A percentile compares a stretch with the other conserved stretches of the same genome.
phyloP scores from a whole-genome alignment of 2,888 invertebrate genomes.

The Drosophila testacea region DNA sequence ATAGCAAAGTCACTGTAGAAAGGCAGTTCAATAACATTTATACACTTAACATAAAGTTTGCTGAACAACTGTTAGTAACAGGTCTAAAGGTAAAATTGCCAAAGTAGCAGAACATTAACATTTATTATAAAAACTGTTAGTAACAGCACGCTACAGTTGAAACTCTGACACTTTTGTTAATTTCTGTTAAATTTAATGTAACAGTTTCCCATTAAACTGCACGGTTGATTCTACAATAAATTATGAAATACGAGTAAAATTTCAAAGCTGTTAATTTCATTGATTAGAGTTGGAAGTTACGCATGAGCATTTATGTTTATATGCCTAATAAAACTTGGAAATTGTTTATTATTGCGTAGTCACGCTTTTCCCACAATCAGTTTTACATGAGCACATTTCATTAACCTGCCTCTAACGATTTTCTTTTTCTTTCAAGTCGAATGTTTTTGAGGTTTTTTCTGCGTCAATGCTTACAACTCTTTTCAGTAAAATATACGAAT shows the following conservation, averaged over 20 bases:
- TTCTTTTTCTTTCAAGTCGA: conserved; percentile 21
- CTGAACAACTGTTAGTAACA: no score
- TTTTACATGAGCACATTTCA: conserved; percentile 19
- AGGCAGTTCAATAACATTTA: neutral
- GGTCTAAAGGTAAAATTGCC: no score
- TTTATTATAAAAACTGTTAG: no score
- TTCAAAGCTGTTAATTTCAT: conserved; percentile 7
- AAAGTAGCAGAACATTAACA: no score
- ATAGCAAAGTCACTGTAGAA: neutral
- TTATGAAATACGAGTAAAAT: conserved; percentile 10
- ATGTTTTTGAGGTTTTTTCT: conserved; percentile 15
- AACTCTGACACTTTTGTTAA: no score
- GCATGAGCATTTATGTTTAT: conserved; percentile 29
- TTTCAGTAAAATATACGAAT: conserved; percentile 10
- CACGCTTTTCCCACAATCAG: conserved; percentile 55
- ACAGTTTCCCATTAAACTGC: conserved; percentile 1
- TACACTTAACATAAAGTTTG: neutral
- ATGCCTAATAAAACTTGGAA: conserved; percentile 42
- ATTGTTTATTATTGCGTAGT: conserved; percentile 41
- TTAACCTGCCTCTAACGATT: conserved; percentile 8
- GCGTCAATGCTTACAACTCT: conserved; percentile 15
- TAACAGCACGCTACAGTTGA: no score
- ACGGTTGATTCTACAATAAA: neutral
- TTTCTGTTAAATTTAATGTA: neutral
- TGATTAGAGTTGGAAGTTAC: conserved; percentile 25